phyloP scores from a whole-genome alignment of 1,140 invertebrate species.

The Heliconius nattereri region DNA sequence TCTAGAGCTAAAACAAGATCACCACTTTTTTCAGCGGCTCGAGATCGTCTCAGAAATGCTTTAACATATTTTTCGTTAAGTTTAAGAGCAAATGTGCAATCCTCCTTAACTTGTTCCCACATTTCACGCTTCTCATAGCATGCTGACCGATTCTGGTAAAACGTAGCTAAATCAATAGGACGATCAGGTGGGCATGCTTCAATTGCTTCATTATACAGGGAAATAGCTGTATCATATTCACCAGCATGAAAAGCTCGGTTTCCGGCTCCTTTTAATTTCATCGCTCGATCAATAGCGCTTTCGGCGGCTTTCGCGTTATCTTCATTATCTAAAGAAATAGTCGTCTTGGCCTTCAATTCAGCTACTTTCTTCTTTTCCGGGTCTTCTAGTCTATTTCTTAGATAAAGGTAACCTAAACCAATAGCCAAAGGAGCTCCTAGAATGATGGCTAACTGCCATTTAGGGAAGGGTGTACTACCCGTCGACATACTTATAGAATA shows the following conservation, averaged over 20 bases:
- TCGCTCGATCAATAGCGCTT: constrained; percentile 86
- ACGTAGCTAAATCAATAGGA: constrained; percentile 90
- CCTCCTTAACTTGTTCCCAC: constrained; percentile 90
- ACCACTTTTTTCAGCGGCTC: constrained; percentile 89
- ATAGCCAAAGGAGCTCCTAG: constrained; percentile 91
- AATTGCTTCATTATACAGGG: constrained; percentile 94
- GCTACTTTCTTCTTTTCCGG: constrained; percentile 81
- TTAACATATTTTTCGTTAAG: constrained; percentile 94
- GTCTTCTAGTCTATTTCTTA: constrained; percentile 82
- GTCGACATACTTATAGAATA: constrained; percentile 67
- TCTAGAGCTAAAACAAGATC: constrained; percentile 91
- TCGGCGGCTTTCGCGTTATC: constrained; percentile 72
- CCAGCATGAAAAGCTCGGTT: constrained; percentile 93
- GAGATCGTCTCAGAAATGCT: constrained; percentile 91
- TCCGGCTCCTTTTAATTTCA: constrained; percentile 91
- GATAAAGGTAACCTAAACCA: constrained; percentile 91
- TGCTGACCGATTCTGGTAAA: constrained; percentile 97
- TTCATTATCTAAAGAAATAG: constrained; percentile 80
- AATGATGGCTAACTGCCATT: constrained; percentile 89
- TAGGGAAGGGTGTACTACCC: constrained; percentile 77
- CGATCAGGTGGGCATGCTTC: constrained; percentile 89
- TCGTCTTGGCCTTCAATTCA: constrained; percentile 79
- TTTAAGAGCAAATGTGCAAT: constrained; percentile 93
- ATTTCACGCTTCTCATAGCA: constrained; percentile 96
- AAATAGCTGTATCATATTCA: constrained; percentile 94